phyloP scores from a whole-genome alignment of 2,888 invertebrate species.

The Caenorhabditis imperialis region DNA sequence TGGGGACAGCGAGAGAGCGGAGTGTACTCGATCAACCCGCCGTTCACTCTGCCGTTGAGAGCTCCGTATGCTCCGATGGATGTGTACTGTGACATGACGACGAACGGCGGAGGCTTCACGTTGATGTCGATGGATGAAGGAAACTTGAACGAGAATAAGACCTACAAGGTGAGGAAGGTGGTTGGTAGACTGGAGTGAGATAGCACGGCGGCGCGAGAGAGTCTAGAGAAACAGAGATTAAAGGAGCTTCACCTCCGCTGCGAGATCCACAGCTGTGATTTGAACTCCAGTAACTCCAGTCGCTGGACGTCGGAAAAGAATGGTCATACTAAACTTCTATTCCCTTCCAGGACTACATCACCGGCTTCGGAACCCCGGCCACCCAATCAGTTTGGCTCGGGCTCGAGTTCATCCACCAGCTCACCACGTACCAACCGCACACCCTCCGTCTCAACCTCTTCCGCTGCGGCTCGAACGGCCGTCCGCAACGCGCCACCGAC shows the following conservation, averaged over 20 bases:
- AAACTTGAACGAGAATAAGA: slow-evolving; percentile 49
- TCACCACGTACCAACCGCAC: slow-evolving; percentile 62
- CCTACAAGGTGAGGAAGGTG: slow-evolving; percentile 13
- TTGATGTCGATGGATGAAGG: slow-evolving; percentile 58
- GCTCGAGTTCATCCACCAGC: slow-evolving; percentile 62
- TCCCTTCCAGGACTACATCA: slow-evolving; percentile 21
- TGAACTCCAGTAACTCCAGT: no score
- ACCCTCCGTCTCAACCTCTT: slow-evolving; percentile 61
- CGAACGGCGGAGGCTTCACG: slow-evolving; percentile 67
- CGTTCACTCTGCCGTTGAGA: slow-evolving; percentile 31
- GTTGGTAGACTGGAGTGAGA: no score
- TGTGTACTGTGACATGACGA: slow-evolving; percentile 60
- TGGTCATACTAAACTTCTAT: slow-evolving; percentile 1
- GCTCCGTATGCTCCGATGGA: slow-evolving; percentile 34
- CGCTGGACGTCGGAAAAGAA: no score
- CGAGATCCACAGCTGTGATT: no score
- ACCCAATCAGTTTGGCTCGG: slow-evolving; percentile 63
- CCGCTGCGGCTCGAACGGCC: slow-evolving; percentile 59
- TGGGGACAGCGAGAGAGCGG: slow-evolving; percentile 55
- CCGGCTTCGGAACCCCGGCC: slow-evolving; percentile 63
- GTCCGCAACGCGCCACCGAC: slow-evolving; percentile 51
- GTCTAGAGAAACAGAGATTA: no score
- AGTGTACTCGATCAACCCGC: slow-evolving; percentile 57
- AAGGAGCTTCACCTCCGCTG: no score
- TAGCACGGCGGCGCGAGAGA: no score